Conservation (phyloP, 2,797 vertebrate species). For the Mormyrus proboscirostris region DNA sequence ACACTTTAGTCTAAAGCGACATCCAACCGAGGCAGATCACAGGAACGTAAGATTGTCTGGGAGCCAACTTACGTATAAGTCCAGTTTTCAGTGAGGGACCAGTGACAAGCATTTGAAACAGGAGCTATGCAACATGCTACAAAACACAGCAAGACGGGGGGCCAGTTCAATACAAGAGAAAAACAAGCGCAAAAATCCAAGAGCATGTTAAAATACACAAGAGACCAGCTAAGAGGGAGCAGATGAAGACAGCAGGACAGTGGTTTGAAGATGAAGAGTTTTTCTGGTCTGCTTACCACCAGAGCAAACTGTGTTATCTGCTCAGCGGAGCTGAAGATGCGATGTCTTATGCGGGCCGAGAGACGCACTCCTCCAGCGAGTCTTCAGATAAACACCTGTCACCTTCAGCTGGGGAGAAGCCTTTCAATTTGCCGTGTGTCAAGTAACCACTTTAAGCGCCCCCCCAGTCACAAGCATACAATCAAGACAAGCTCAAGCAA, state of each 20-base stretch:
- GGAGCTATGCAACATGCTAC: background rate
- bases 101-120: background rate
- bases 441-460: background rate
- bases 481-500: background rate
- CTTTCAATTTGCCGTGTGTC: slow-evolving; percentile 11
- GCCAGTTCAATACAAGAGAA: background rate
- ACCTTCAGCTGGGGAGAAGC: background rate
- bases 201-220: background rate
- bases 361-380: background rate
- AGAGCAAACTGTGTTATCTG: background rate
- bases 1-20: background rate
- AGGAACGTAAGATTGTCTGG: background rate
- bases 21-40: background rate
- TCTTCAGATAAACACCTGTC: slow-evolving; percentile 24
- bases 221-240: background rate
- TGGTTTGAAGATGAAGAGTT: background rate
- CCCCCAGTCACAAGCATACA: background rate
- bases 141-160: background rate
- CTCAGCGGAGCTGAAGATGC: background rate
- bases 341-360: background rate
- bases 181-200: background rate
- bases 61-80: background rate
- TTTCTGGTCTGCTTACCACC: background rate
- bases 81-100: background rate
- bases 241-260: background rate